Percentiles rank a stretch among this genome's conserved stretches.
phyloP scores from a whole-genome alignment of 2,113 vertebrate genomes.

The Cavia aperea region DNA sequence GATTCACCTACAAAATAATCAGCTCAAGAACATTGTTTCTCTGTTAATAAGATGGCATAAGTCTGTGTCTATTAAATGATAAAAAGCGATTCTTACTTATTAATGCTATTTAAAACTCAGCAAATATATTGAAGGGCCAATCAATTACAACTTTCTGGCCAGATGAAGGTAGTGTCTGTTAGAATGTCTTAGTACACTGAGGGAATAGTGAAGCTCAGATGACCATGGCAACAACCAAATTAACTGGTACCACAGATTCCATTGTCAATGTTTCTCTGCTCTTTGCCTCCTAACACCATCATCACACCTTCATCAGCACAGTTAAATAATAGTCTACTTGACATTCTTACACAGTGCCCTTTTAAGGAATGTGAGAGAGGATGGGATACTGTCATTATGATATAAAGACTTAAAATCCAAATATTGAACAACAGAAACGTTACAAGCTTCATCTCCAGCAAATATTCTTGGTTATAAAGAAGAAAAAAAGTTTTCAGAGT shows the following conservation, averaged over 20 bases:
- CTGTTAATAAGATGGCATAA: neutral
- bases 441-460: neutral
- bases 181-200: neutral
- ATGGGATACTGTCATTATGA: neutral
- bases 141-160: neutral
- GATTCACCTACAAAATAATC: neutral
- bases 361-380: neutral
- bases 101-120: neutral
- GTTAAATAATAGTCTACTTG: neutral
- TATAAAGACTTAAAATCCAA: neutral
- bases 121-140: conserved; percentile 17
- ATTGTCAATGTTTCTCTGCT: neutral
- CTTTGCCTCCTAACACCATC: neutral
- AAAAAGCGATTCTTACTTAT: neutral
- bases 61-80: neutral
- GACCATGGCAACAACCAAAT: neutral
- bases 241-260: neutral
- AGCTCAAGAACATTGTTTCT: neutral
- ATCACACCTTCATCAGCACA: neutral
- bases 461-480: neutral
- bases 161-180: neutral
- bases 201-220: neutral
- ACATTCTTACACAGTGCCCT: neutral
- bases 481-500: neutral
- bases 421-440: neutral